Evolutionary conservation across 2,888 invertebrate species (phyloP), one percentile per base, ranked within the genome.

Genomic region (Rhabditoides inermis): DNA sequence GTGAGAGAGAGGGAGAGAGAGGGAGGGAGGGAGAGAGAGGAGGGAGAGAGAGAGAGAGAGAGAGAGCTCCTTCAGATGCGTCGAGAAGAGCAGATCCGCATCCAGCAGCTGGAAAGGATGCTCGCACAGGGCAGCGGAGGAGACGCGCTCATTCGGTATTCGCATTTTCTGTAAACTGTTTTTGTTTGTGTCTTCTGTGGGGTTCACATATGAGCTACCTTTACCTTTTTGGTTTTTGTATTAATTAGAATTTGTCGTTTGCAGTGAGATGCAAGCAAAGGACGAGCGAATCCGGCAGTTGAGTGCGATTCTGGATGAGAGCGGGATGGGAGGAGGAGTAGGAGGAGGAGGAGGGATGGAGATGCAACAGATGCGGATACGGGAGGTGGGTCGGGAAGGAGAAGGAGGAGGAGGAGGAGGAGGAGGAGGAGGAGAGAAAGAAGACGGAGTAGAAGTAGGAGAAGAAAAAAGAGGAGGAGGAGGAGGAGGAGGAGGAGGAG

Each of bases 11-110:
- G 45, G n/a, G n/a, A n/a, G n/a, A n/a, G n/a, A 22, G 98, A 98
- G 82, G 82, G 99, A 79, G 98, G 98, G 82, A 59, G 54, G 37
- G 54, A 54, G 37, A n/a, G 53, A 35, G 45, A 50, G 28, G 23
- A 48, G 45, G 45, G 40, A 45, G 44, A n/a, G n/a, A n/a, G n/a
- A 61, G 37, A 45, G 58, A 22, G 22, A n/a, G n/a, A n/a, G n/a
- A n/a, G n/a, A n/a, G n/a, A n/a, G n/a, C n/a, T n/a, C n/a, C n/a
- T n/a, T n/a, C 62, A 63, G 49, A 37, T 66, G 40, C 53, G 62
- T 44, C 53, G 68, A 40, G 65, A 63, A 45, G 68, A 65, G 54
- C 49, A 56, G 37, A 58, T 54, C 39, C 55, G 61, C 41, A 60
- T 63, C 30, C 58, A 58, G 4, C 60, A 59, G 32, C 39, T 61